Evolutionary conservation across 2,113 vertebrate species (phyloP).

Genomic region (Craseonycteris thonglongyai): DNA sequence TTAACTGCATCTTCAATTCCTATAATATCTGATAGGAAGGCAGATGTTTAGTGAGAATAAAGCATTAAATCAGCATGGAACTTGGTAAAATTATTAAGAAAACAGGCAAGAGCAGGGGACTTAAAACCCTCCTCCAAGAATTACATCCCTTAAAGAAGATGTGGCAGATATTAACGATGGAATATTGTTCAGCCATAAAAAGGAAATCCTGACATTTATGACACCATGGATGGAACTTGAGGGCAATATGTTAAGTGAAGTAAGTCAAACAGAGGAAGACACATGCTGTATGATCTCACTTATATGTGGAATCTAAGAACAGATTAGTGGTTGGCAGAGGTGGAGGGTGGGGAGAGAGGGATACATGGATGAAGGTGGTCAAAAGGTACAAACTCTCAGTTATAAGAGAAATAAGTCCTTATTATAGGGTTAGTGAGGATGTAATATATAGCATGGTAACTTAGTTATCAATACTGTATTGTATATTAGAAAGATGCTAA

Average conservation of each 20-base stretch:
- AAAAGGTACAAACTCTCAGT: not conserved
- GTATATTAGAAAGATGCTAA: not conserved
- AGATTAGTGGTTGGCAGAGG: not conserved
- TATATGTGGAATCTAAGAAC: not conserved
- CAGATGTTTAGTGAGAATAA: not conserved
- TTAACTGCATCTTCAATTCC: not conserved
- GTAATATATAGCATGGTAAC: not conserved
- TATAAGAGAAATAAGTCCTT: not conserved
- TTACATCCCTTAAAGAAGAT: not conserved
- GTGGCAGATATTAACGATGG: not conserved
- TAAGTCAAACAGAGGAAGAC: not conserved
- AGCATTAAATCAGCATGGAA: not conserved
- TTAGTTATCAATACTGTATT: not conserved
- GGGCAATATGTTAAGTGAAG: not conserved
- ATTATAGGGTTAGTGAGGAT: not conserved
- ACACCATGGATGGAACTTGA: not conserved
- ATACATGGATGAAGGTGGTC: not conserved
- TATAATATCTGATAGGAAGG: not conserved
- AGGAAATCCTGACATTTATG: not conserved
- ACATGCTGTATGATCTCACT: not conserved
- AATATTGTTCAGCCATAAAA: not conserved
- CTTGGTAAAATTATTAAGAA: not conserved
- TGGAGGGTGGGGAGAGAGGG: not conserved
- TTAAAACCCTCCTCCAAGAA: not conserved
- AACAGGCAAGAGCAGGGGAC: not conserved